Evolutionary conservation across 2,888 invertebrate genomes (phyloP), one percentile per base, ranked within the genome.

Genomic region (Ectemnius continuus): DNA sequence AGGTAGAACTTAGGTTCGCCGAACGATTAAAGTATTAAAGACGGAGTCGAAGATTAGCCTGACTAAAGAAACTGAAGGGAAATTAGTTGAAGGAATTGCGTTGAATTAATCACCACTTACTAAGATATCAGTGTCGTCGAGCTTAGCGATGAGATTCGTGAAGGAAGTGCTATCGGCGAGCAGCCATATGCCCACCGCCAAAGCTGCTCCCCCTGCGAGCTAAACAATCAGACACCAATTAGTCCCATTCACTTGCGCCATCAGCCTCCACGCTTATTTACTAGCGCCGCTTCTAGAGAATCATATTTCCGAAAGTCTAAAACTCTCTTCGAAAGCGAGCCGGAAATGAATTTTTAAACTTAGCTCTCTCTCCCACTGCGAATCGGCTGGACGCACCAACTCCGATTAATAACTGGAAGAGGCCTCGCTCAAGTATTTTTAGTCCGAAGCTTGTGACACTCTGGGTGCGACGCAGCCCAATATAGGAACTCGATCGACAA

Each of bases 121-220:
- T 88, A 89, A 74, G 77, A 86, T 75, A 45, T 85, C 84, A 36
- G 82, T 74, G 20, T 86, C 77, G 64, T 88, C 87, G 70, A 88
- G 79, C 70, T 88, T 88, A 66, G 78, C 82, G 73, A 89, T 73
- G 68, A 89, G 85, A 72, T 85, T 85, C 82, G 94, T 93, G 86
- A 95, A 92, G 23, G 95, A 95, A 84, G 92, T 93, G 89, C 94
- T 94, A 91, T 95, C 95, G 65, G 93, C 93, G 46, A 94, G 93
- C 48, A 95, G 88, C 95, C 95, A 95, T 89, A 94, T 93, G 87
- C 95, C 95, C 70, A 94, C 92, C 46, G 93, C 93, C 76, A 95
- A 90, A 66, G 94, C 93, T 73, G 93, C 92, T 74, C 94, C 93
- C 70, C 94, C 95, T 71, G 93, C 92, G 75, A 93, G 86, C 93